Base-by-base conservation (phyloP, 1,140 invertebrate genomes). In the Nomia melanderi region DNA sequence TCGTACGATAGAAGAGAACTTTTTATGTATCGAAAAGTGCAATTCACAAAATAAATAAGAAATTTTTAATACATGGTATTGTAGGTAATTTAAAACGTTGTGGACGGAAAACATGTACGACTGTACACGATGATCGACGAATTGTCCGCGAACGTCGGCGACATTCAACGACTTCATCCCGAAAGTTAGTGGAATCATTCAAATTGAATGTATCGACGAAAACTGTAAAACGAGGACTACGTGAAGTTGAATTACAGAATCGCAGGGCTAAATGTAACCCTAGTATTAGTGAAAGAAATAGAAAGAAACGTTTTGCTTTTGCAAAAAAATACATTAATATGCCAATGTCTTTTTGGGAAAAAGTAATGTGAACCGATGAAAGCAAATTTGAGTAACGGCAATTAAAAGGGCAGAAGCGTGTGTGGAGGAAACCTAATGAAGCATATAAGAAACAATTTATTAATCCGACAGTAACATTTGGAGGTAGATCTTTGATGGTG, bases 291-390 rank as follows among this genome's bases (percentile, higher is more conserved):
- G 17, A 57, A 36, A 41, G 20, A 23, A 56, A 70, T 70, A 56
- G 23, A n/a, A 33, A 41, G 12, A 70, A 70, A 57, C 33, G 53
- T 57, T 57, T 70, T 39, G 4, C 11, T 9, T 57, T 36, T 53
- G 53, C 66, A 7, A 44, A 57, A 57, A 39, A 56, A 29, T 69
- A 41, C 31, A 20, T 70, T 7, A 70, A 70, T 56, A 70, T 36
- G 53, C 66, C 54, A 8, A 17, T 70, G 23, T 56, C 31, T 12
- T 70, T 70, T 5, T 70, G 66, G 66, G 39, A 57, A n/a, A 39
- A 29, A 11, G 20, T 70, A 31, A 31, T 70, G 23, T 70, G 29
- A 20, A 57, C 2, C 12, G 66, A 70, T n/a, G 54, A 70, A 41
- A 70, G 66, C 8, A 57, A 57, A 36, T 57, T 53, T 54, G 20